These are phyloP conservation scores for Andrena camellia DNA, from an alignment of 2,888 invertebrate species.

Conservation along the genomic window DNA sequence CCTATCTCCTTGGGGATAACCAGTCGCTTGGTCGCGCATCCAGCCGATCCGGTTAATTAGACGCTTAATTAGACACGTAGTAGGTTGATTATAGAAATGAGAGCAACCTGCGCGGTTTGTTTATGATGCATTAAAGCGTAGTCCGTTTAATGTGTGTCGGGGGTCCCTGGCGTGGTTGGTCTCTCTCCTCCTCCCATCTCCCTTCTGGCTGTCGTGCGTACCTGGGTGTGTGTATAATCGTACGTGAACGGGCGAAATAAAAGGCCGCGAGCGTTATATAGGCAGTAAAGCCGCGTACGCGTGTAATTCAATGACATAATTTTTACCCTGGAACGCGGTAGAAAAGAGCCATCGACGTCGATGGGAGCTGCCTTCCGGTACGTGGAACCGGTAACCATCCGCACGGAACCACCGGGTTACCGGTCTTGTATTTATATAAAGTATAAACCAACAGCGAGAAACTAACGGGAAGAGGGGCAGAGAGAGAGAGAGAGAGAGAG, in stretches of 20 bases:
- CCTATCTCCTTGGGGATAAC: constrained; percentile 20
- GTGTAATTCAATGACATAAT: constrained; percentile 65
- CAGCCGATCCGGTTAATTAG: constrained; percentile 34
- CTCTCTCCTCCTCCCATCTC: background rate
- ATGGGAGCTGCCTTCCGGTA: constrained; percentile 58
- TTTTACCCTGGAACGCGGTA: constrained; percentile 52
- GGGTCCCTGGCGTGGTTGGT: background rate
- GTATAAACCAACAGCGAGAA: constrained; percentile 65
- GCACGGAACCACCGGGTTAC: constrained; percentile 71
- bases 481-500: constrained; percentile 7
- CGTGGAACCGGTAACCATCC: constrained; percentile 69
- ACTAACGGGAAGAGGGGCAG: constrained; percentile 30
- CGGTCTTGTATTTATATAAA: constrained; percentile 77
- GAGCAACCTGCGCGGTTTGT: constrained; percentile 18
- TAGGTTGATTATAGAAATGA: background rate
- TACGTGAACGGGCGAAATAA: constrained; percentile 39
- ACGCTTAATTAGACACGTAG: constrained; percentile 37
- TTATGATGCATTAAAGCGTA: constrained; percentile 41
- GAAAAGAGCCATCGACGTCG: constrained; percentile 33
- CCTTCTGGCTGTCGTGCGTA: background rate
- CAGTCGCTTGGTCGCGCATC: constrained; percentile 21
- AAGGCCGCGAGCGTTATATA: constrained; percentile 25
- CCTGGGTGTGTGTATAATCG: constrained; percentile 33
- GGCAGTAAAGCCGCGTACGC: constrained; percentile 18
- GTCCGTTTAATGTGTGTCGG: constrained; percentile 5